These are phyloP conservation scores for Acyrthosiphon pisum DNA, from an alignment of 1,140 invertebrate genomes.

Conservation along the genomic window DNA sequence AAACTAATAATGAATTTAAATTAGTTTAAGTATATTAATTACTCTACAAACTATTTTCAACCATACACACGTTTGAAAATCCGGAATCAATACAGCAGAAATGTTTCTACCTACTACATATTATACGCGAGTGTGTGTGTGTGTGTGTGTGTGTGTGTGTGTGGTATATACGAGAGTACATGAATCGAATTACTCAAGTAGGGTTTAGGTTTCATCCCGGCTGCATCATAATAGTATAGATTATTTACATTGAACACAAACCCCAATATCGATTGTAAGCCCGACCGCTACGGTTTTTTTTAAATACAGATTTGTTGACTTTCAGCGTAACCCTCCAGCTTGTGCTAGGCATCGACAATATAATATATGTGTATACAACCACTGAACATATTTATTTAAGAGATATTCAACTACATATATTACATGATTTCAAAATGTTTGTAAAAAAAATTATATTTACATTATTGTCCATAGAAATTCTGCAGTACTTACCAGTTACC, in stretches of 20 bases:
- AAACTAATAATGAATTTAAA: constrained; percentile 1
- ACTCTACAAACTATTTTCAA: neutral
- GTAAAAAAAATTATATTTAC: neutral
- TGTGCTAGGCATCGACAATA: neutral
- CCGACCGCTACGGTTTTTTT: neutral
- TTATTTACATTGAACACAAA: constrained; percentile 22
- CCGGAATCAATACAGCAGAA: neutral
- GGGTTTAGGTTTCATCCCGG: constrained; percentile 9
- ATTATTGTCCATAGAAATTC: neutral
- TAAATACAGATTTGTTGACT: constrained; percentile 17
- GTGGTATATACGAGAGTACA: neutral
- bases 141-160: neutral
- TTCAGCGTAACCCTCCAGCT: neutral
- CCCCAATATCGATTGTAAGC: constrained; percentile 3
- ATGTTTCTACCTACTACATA: neutral
- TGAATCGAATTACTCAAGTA: constrained; percentile 15
- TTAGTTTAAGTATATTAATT: constrained; percentile 6
- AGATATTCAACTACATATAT: neutral
- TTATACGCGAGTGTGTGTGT: neutral
- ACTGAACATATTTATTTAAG: neutral
- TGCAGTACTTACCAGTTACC: no score
- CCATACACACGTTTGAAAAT: constrained; percentile 4
- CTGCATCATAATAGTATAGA: neutral
- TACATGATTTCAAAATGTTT: neutral
- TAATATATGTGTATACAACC: neutral